phyloP scores from a whole-genome alignment of 2,797 vertebrate species.

The Oryzias dopingdopingensis region DNA sequence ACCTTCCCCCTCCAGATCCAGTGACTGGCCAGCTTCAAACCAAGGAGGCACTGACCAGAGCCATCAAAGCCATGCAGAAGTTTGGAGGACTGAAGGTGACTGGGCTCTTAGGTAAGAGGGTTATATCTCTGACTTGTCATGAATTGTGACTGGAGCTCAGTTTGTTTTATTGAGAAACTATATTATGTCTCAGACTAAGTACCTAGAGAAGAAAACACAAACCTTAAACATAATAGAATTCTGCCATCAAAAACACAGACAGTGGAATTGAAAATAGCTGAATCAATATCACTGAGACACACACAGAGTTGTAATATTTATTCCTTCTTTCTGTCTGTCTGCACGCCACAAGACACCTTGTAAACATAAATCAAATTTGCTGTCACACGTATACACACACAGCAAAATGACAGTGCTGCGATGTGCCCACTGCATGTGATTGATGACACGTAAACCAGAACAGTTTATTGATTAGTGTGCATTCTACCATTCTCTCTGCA shows the following conservation, averaged over 20 bases:
- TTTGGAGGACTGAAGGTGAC: slow-evolving; percentile 88
- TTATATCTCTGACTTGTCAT: not conserved
- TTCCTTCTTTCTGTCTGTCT: slow-evolving; percentile 18
- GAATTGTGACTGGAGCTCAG: not conserved
- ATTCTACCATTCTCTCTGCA: slow-evolving; percentile 3
- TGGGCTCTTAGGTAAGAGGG: slow-evolving; percentile 63
- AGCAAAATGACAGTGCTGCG: slow-evolving; percentile 18
- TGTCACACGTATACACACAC: slow-evolving; percentile 8
- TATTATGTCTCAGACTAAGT: slow-evolving; percentile 3
- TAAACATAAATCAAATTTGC: slow-evolving; percentile 40
- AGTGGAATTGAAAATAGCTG: slow-evolving; percentile 7
- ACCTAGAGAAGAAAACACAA: slow-evolving; percentile 2
- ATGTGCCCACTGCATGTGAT: slow-evolving; percentile 21
- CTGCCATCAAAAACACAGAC: slow-evolving; percentile 10
- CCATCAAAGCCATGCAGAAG: slow-evolving; percentile 93
- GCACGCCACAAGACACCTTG: slow-evolving; percentile 7
- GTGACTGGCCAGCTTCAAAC: slow-evolving; percentile 88
- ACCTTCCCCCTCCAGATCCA: slow-evolving; percentile 88
- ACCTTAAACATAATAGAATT: slow-evolving; percentile 6
- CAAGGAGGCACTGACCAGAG: slow-evolving; percentile 88
- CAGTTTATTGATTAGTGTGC: slow-evolving; percentile 42
- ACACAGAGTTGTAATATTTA: slow-evolving; percentile 17
- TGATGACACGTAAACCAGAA: slow-evolving; percentile 22
- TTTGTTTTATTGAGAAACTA: slow-evolving; percentile 2
- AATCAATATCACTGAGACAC: slow-evolving; percentile 28